Evolutionary conservation across 1,140 invertebrate genomes (phyloP).

Genomic region (Drosophila bipectinata): DNA sequence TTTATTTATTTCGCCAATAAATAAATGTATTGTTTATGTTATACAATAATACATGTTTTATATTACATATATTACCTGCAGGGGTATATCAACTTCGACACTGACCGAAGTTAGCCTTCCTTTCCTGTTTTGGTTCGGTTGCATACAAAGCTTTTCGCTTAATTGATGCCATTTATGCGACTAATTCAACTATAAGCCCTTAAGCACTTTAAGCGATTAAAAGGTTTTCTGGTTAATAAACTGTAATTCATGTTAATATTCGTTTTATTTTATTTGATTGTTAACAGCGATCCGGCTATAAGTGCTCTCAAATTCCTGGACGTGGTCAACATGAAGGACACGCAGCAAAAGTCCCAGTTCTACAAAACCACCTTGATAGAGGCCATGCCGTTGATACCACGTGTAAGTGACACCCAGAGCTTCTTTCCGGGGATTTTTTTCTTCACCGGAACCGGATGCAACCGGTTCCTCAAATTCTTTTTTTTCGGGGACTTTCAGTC

Average conservation of each 20-base stretch:
- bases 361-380: constrained; percentile 94
- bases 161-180: constrained; percentile 37
- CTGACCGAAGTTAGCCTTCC: too few relatives aligned
- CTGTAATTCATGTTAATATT: neutral
- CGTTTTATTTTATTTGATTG: constrained; percentile 64
- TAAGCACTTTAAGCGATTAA: constrained; percentile 44
- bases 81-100: too few relatives aligned
- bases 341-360: constrained; percentile 94
- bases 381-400: constrained; percentile 93
- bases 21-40: too few relatives aligned
- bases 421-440: neutral
- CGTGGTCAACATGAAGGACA: constrained; percentile 96
- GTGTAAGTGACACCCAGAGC: constrained; percentile 87
- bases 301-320: constrained; percentile 96
- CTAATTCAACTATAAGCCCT: constrained; percentile 28
- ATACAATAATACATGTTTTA: too few relatives aligned
- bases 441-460: constrained; percentile 49
- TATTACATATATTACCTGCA: too few relatives aligned
- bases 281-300: constrained; percentile 92
- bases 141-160: constrained; percentile 18
- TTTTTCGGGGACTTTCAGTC: constrained; percentile 13
- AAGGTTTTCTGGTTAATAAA: neutral
- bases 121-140: neutral
- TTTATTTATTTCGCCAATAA: too few relatives aligned
- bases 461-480: constrained; percentile 18